These are phyloP conservation scores for Ophthalmolycus amberensis DNA, from an alignment of 2,113 vertebrate genomes.

Conservation along the genomic window DNA sequence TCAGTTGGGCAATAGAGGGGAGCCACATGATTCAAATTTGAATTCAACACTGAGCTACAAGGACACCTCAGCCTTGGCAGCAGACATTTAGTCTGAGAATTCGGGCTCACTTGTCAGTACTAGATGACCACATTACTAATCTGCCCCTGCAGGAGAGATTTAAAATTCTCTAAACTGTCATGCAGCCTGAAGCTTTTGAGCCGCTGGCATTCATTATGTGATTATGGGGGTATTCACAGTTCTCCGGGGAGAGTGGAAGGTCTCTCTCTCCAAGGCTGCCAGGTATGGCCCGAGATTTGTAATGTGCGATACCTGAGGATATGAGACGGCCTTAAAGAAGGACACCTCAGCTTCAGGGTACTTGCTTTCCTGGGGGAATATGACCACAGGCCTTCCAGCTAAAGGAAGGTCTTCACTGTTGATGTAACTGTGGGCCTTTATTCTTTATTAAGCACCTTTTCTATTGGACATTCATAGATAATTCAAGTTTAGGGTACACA, in stretches of 20 bases:
- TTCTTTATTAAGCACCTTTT: background rate
- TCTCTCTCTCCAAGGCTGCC: constrained; percentile 32
- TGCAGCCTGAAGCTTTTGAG: constrained; percentile 47
- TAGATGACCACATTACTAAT: constrained; percentile 54
- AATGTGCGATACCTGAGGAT: constrained; percentile 34
- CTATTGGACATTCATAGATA: background rate
- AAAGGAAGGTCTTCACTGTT: constrained; percentile 6
- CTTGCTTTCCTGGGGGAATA: constrained; percentile 2
- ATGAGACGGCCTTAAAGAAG: background rate
- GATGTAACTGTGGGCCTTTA: background rate
- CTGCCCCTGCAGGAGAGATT: constrained; percentile 51
- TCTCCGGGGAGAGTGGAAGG: constrained; percentile 34
- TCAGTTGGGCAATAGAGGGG: background rate
- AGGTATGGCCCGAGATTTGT: constrained; percentile 23
- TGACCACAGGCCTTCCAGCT: constrained; percentile 3
- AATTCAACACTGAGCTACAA: constrained; percentile 22
- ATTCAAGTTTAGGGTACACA: constrained; percentile 2
- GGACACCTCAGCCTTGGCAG: constrained; percentile 38
- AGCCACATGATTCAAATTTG: constrained; percentile 25
- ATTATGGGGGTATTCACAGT: constrained; percentile 53
- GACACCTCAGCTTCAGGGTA: constrained; percentile 2
- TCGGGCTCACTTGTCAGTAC: constrained; percentile 39
- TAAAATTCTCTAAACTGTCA: constrained; percentile 46
- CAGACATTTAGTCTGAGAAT: constrained; percentile 54
- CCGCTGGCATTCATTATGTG: constrained; percentile 48